Evolutionary conservation across 2,113 vertebrate genomes (phyloP), one percentile per base, ranked within the genome.

Genomic region (Stercorarius parasiticus): DNA sequence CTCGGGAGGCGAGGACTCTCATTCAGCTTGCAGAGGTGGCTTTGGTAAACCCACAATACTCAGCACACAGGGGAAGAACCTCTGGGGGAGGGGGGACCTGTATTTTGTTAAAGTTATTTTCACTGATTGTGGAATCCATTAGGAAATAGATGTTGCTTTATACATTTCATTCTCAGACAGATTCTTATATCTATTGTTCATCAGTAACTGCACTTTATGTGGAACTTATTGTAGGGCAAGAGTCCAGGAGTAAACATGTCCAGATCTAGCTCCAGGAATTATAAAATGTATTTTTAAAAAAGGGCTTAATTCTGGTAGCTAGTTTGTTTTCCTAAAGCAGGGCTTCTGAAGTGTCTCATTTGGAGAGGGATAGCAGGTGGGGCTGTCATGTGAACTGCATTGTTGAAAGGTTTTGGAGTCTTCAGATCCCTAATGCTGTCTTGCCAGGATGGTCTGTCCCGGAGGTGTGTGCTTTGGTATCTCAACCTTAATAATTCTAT

Each of bases 41-140:
- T 83, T 88, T 70, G 87, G 82, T 82, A 94, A 96, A 88, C 56
- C 66, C 71, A 42, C 47, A 86, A 5, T 50, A 36, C n/a, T 91
- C 25, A 23, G 29, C 45, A 70, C 1, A 4, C 58, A 62, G 59
- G 77, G 0, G 13, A 82, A 94, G 62, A 85, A 50, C 55, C 6
- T 9, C 67, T 65, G 30, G 7, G 26, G 32, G 30, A 92, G 5
- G 11, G 22, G 22, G 38, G 26, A 66, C 42, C 61, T 88, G 67
- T 76, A 70, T 82, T 92, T 95, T 88, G 71, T 56, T 82, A 45
- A 92, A 88, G 61, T 86, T 94, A 50, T 91, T 96, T 97, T 61
- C 42, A 70, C 53, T 4, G 11, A 50, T 95, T 88, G 90, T 77
- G 74, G 88, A 95, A 93, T 55, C 27, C 38, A 32, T 70, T 86